Conservation (phyloP, 2,797 vertebrate genomes). For the Sardinella longiceps region DNA sequence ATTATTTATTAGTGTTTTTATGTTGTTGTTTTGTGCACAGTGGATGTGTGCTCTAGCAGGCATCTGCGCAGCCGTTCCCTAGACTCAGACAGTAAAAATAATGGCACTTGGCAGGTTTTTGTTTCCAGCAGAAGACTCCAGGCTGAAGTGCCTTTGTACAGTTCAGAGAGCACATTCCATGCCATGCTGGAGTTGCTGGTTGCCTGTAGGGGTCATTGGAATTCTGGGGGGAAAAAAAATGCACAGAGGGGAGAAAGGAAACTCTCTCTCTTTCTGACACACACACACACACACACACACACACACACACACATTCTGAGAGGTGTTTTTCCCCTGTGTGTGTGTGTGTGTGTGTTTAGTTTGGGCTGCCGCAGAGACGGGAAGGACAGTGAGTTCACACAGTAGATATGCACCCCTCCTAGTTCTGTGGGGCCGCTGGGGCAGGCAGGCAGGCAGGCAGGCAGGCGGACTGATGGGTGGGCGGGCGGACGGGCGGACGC, state of each 20-base stretch:
- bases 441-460: too few relatives aligned
- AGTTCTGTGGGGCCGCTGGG: neutral
- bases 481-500: too few relatives aligned
- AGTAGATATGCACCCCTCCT: neutral
- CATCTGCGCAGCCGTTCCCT: conserved; percentile 78
- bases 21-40: conserved; percentile 32
- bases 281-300: conserved; percentile 23
- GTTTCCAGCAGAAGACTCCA: conserved; percentile 87
- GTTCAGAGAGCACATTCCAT: conserved; percentile 97
- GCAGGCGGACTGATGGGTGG: too few relatives aligned
- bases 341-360: conserved; percentile 12
- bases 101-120: conserved; percentile 92
- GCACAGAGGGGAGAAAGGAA: conserved; percentile 49
- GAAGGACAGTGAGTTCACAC: conserved; percentile 5
- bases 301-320: neutral
- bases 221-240: conserved; percentile 74
- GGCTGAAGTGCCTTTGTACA: conserved; percentile 88
- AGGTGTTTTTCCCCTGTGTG: neutral
- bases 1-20: neutral
- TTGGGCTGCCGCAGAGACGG: neutral
- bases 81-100: conserved; percentile 86
- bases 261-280: neutral
- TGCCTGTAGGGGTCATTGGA: conserved; percentile 92
- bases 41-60: conserved; percentile 45
- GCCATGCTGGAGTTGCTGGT: conserved; percentile 84